A percentile compares a stretch with the other conserved stretches of the same genome.
phyloP scores from a whole-genome alignment of 2,888 invertebrate species.

The Aporophyla nigra region DNA sequence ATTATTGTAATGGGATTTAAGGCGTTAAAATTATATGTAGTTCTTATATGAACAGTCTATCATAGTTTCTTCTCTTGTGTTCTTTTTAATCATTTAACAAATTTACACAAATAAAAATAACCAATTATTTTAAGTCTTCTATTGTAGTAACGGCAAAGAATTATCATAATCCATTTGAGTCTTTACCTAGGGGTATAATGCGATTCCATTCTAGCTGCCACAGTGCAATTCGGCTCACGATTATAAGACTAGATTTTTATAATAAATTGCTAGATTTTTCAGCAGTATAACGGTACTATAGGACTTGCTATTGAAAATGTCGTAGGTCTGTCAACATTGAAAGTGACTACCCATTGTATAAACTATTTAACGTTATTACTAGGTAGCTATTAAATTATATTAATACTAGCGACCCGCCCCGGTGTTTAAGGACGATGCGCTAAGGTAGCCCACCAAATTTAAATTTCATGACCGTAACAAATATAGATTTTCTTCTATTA shows the following conservation, averaged over 20 bases:
- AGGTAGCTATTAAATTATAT: not conserved
- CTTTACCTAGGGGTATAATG: not conserved
- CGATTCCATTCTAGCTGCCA: not conserved
- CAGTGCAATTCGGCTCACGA: not conserved
- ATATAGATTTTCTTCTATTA: too few species aligned
- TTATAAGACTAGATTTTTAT: too few species aligned
- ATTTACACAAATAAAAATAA: not conserved
- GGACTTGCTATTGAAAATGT: not conserved
- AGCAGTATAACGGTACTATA: not conserved
- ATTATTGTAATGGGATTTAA: not conserved
- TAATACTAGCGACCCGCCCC: too few species aligned
- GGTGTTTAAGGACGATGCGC: too few species aligned
- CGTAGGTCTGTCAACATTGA: not conserved
- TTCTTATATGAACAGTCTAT: not conserved
- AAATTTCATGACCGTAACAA: too few species aligned
- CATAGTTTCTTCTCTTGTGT: not conserved
- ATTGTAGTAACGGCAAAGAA: not conserved
- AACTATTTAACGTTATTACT: not conserved
- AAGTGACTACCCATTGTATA: not conserved
- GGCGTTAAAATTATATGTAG: not conserved
- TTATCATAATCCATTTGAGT: not conserved
- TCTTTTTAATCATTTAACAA: not conserved
- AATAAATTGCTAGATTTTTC: not conserved
- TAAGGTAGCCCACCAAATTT: too few species aligned
- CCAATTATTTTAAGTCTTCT: too few species aligned